Evolutionary conservation across 2,888 invertebrate genomes (phyloP).

Genomic region (Syrista parreyssii): DNA sequence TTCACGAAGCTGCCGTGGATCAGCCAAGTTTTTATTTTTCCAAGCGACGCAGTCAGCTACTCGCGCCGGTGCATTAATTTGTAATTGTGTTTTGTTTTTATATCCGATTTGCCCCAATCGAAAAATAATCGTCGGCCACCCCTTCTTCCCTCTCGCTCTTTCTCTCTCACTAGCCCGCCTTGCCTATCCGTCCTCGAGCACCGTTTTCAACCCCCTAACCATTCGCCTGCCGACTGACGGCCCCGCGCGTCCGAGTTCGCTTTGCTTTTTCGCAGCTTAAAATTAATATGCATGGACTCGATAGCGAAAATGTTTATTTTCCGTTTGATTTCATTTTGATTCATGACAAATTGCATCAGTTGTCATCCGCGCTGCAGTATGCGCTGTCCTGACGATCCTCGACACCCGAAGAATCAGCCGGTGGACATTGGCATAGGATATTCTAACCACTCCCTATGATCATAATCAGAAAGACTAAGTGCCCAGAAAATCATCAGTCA

Average conservation of each 20-base stretch:
- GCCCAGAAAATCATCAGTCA: background rate
- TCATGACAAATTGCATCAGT: constrained; percentile 58
- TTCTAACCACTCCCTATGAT: background rate
- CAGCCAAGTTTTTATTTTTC: constrained; percentile 21
- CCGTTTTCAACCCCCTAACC: background rate
- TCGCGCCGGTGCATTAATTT: constrained; percentile 52
- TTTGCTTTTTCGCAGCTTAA: constrained; percentile 63
- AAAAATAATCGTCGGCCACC: constrained; percentile 57
- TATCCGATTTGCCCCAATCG: constrained; percentile 52
- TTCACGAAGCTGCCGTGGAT: constrained; percentile 26
- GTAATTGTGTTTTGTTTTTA: constrained; percentile 60
- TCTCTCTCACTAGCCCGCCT: background rate
- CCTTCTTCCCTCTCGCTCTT: background rate
- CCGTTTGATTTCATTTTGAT: constrained; percentile 64
- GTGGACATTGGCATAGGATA: background rate
- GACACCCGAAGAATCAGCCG: background rate
- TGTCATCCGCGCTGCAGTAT: background rate
- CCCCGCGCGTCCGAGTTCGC: constrained; percentile 24
- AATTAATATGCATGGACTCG: constrained; percentile 65
- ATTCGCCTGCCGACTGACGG: background rate
- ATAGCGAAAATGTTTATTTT: constrained; percentile 63
- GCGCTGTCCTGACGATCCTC: background rate
- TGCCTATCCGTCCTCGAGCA: background rate
- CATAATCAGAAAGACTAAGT: background rate
- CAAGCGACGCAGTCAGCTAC: constrained; percentile 1